These are phyloP conservation scores for Trinectes maculatus DNA, from an alignment of 2,113 vertebrate species.

Conservation along the genomic window DNA sequence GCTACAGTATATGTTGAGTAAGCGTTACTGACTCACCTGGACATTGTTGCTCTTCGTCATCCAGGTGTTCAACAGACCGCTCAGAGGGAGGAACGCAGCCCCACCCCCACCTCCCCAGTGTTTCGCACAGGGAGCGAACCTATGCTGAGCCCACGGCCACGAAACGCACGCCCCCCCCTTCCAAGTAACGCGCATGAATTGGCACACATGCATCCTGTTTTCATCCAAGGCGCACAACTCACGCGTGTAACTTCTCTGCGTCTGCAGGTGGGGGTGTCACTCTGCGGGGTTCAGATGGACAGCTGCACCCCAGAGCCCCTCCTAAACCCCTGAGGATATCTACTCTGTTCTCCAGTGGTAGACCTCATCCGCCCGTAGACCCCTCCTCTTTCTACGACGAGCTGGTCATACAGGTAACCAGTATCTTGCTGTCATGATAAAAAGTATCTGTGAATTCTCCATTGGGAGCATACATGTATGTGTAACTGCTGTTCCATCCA, in stretches of 20 bases:
- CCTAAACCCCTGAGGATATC: slow-evolving; percentile 85
- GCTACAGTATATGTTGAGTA: too few relatives aligned
- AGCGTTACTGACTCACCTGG: too few relatives aligned
- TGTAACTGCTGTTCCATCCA: slow-evolving; percentile 33
- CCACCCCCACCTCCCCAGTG: slow-evolving; percentile 77
- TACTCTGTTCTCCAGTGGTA: slow-evolving; percentile 67
- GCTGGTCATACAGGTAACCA: slow-evolving; percentile 80
- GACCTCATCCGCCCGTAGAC: slow-evolving; percentile 59
- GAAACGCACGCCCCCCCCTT: slow-evolving; percentile 41
- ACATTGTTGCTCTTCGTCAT: not conserved
- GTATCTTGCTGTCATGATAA: too few relatives aligned
- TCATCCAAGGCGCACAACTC: not conserved
- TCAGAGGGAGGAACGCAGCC: slow-evolving; percentile 33
- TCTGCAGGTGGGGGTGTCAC: slow-evolving; percentile 64
- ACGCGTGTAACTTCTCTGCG: not conserved
- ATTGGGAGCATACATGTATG: not conserved
- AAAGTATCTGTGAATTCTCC: not conserved
- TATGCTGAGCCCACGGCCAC: slow-evolving; percentile 76
- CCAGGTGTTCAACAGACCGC: slow-evolving; percentile 65
- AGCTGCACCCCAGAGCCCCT: slow-evolving; percentile 86
- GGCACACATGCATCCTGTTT: not conserved
- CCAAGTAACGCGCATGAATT: slow-evolving; percentile 31
- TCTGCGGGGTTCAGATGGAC: slow-evolving; percentile 86
- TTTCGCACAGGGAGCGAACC: slow-evolving; percentile 87
- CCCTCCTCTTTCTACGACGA: slow-evolving; percentile 82